phyloP scores from a whole-genome alignment of 2,113 vertebrate species.

The Boulengeromyrus knoepffleri region DNA sequence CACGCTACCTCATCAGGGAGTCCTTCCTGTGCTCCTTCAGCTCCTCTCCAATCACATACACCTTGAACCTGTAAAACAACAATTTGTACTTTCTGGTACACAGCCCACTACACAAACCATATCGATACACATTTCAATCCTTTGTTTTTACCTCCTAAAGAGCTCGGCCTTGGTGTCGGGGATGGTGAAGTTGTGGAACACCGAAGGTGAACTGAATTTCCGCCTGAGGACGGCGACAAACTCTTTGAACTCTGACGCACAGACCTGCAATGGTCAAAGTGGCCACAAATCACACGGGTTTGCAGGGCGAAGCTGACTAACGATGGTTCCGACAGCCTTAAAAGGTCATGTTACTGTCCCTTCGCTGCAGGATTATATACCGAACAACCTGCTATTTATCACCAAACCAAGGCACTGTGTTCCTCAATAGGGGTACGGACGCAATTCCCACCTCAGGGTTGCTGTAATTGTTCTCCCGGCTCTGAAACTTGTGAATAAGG shows the following conservation, averaged over 20 bases:
- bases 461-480: conserved; percentile 64
- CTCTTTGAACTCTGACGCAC: conserved; percentile 73
- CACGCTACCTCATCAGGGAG: conserved; percentile 40
- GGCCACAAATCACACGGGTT: neutral
- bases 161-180: conserved; percentile 79
- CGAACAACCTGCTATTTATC: neutral
- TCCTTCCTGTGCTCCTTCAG: conserved; percentile 37
- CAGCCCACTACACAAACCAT: neutral
- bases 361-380: neutral
- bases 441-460: conserved; percentile 66
- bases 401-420: neutral
- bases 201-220: conserved; percentile 76
- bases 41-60: conserved; percentile 70
- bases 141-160: conserved; percentile 65
- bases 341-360: neutral
- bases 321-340: neutral
- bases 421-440: neutral
- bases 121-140: too few species aligned
- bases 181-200: conserved; percentile 54
- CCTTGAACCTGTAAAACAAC: conserved; percentile 65
- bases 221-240: conserved; percentile 75
- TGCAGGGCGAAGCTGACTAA: neutral
- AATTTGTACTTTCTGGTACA: neutral
- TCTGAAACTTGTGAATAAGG: conserved; percentile 69
- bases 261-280: conserved; percentile 63